Conservation (phyloP, 2,113 vertebrate genomes). For the Alosa alosa region DNA sequence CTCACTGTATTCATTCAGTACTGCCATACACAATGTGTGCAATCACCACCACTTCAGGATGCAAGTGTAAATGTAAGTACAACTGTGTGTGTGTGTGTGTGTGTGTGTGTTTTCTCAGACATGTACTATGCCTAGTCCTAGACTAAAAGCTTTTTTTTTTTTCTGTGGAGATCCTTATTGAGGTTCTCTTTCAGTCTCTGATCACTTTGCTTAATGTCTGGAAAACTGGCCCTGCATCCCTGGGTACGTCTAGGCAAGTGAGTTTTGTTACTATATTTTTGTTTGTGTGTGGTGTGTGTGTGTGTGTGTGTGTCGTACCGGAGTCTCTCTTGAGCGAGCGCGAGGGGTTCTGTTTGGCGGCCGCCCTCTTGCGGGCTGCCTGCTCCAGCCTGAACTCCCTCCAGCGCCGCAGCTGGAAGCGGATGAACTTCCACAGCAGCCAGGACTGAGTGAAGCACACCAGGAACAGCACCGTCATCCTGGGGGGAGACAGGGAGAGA, state of each 20-base stretch:
- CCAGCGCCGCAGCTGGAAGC: slow-evolving; percentile 93
- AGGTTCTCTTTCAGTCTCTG: too few species aligned
- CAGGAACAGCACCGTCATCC: slow-evolving; percentile 86
- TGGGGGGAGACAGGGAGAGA: slow-evolving; percentile 51
- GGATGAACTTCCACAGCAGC: slow-evolving; percentile 97
- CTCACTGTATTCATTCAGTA: neutral
- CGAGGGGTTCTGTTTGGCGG: slow-evolving; percentile 74
- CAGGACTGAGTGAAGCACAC: slow-evolving; percentile 91
- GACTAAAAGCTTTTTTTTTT: too few species aligned
- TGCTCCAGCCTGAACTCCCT: slow-evolving; percentile 88
- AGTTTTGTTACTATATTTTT: too few species aligned
- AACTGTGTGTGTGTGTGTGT: too few species aligned
- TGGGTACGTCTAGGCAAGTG: too few species aligned
- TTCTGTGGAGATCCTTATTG: too few species aligned
- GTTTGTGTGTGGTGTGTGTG: neutral
- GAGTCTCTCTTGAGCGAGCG: slow-evolving; percentile 84
- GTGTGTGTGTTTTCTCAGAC: too few species aligned
- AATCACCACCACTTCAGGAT: neutral
- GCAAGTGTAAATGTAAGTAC: too few species aligned
- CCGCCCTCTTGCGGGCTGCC: slow-evolving; percentile 75
- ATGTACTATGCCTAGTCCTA: neutral
- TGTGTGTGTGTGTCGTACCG: slow-evolving; percentile 64
- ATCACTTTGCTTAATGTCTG: too few species aligned
- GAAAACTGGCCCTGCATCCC: too few species aligned
- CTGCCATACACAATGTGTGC: neutral